Base-by-base conservation (phyloP, 2,113 vertebrate species). In the Delphinapterus leucas region DNA sequence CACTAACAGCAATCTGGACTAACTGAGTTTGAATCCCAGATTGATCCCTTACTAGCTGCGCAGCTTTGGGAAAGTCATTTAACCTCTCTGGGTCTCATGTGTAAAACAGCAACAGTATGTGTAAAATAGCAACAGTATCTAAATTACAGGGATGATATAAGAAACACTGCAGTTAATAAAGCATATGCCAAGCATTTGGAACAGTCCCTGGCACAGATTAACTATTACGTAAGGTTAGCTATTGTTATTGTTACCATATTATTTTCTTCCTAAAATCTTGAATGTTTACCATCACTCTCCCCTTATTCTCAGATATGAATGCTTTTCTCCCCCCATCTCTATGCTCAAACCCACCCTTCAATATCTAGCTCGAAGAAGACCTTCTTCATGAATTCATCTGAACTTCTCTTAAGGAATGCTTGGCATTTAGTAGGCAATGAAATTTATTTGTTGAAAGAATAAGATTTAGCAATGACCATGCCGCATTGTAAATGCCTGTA, bases 381-480 rank as follows among this genome's bases (percentile, higher is more conserved):
- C 47, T 80, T 83, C n/a, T 71, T 44, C 41, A 21, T 93, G 17
- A 84, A 85, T 70, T 88, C 53, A 89, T 53, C 76, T 81, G 65
- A 82, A 33, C 13, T 23, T 33, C 41, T 86, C 49, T 91, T n/a
- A 92, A 90, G 41, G 21, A 90, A 93, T n/a, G 36, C 23, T 68
- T 74, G 33, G 8, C 80, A 92, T 94, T 95, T 60, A 80, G 26
- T 47, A 41, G 15, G 28, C 53, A 81, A 47, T 73, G 11, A 89
- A 77, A 95, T 92, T 65, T 58, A 79, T 60, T 86, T 86, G 60
- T 44, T 90, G 49, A 85, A 90, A 80, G 77, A 85, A 58, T 31
- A 12, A 33, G 36, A 17, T 55, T 93, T 41, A 83, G 23, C 28
- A 68, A 17, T 63, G 80, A 38, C 14, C 31, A 82, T 58, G 60